Evolutionary conservation across 2,888 invertebrate species (phyloP).

Genomic region (Pandemis cinnamomeana): DNA sequence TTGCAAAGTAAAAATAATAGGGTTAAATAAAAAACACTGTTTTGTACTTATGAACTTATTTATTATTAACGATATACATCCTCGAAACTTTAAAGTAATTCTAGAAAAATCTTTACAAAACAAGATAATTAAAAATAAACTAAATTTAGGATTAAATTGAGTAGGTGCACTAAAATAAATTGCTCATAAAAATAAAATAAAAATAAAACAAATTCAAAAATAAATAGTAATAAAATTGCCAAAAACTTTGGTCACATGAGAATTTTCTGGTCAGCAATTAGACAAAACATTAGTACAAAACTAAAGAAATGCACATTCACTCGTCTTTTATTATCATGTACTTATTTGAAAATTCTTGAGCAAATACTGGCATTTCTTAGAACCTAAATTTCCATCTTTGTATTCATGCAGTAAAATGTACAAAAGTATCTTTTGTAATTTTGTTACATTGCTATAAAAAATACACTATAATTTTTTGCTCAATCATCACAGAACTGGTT

Average conservation of each 20-base stretch:
- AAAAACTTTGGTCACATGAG: neutral
- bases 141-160: neutral
- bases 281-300: neutral
- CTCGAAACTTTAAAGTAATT: neutral
- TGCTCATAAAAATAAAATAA: neutral
- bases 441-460: constrained; percentile 5
- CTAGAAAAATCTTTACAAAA: neutral
- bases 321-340: neutral
- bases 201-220: neutral
- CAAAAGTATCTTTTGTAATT: neutral
- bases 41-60: neutral
- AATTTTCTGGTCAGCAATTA: neutral
- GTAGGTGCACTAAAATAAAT: neutral
- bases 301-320: neutral
- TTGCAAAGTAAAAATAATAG: too few species aligned
- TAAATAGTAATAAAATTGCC: neutral
- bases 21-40: too few species aligned
- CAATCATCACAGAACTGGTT: constrained; percentile 21
- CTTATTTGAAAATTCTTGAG: neutral
- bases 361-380: neutral
- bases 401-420: neutral
- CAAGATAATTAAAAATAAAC: neutral
- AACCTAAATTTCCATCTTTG: neutral
- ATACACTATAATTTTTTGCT: constrained; percentile 21
- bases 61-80: neutral